Evolutionary conservation across 2,113 vertebrate species (phyloP).

Genomic region (Myotis yumanensis): DNA sequence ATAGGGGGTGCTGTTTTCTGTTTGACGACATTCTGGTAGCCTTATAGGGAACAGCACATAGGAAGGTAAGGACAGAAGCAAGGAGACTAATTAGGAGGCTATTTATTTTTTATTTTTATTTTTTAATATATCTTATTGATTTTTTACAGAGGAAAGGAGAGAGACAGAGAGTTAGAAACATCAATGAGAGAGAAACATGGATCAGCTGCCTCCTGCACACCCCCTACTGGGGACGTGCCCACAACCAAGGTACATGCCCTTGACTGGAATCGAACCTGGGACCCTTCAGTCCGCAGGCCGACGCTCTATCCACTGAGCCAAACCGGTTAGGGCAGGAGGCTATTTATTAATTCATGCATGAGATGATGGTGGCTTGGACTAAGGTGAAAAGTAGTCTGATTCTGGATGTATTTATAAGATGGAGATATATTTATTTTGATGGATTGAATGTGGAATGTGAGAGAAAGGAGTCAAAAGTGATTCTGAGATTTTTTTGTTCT

Average conservation of each 20-base stretch:
- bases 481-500: conserved; percentile 22
- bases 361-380: background rate
- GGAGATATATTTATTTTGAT: background rate
- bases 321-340: too few relatives aligned
- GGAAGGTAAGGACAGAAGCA: background rate
- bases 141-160: too few relatives aligned
- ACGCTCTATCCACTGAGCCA: too few relatives aligned
- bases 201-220: too few relatives aligned
- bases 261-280: too few relatives aligned
- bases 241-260: too few relatives aligned
- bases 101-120: background rate
- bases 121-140: too few relatives aligned
- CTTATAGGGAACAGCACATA: background rate
- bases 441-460: background rate
- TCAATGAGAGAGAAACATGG: too few relatives aligned
- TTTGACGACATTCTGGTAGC: background rate
- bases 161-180: too few relatives aligned
- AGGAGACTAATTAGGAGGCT: background rate
- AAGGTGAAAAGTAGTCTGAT: background rate
- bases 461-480: conserved; percentile 4
- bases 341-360: background rate
- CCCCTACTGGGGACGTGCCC: too few relatives aligned
- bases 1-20: background rate
- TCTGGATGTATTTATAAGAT: conserved; percentile 21
- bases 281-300: too few relatives aligned